phyloP scores from a whole-genome alignment of 2,113 vertebrate species.

The Cynoglossus semilaevis region DNA sequence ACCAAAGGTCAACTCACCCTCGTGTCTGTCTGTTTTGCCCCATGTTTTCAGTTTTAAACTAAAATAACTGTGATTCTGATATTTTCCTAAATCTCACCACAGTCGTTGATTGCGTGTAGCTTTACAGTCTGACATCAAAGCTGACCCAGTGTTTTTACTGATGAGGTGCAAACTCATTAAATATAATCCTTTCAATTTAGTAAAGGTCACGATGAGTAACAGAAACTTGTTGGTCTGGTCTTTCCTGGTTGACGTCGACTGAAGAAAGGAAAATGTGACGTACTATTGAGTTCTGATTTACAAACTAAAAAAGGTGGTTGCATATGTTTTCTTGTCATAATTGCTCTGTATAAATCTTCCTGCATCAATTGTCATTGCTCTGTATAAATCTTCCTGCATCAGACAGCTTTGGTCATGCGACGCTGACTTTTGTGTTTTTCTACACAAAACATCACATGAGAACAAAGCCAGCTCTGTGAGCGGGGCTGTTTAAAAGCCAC shows the following conservation, averaged over 20 bases:
- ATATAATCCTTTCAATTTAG: slow-evolving; percentile 7
- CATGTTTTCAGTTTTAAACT: too few relatives aligned
- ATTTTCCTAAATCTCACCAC: neutral
- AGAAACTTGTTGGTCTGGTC: slow-evolving; percentile 51
- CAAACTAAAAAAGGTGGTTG: neutral
- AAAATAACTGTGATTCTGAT: too few relatives aligned
- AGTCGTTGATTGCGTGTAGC: neutral
- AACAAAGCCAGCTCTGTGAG: slow-evolving; percentile 29
- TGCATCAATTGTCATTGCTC: too few relatives aligned
- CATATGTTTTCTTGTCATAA: neutral
- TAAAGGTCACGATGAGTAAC: neutral
- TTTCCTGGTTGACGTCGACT: slow-evolving; percentile 24
- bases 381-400: slow-evolving; percentile 3
- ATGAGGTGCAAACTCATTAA: slow-evolving; percentile 1
- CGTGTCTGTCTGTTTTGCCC: too few relatives aligned
- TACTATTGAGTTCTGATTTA: neutral
- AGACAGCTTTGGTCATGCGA: slow-evolving; percentile 2
- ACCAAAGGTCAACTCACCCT: too few relatives aligned
- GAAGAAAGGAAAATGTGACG: neutral
- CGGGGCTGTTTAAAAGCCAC: neutral
- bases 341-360: slow-evolving; percentile 3
- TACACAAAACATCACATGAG: slow-evolving; percentile 21
- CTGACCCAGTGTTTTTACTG: slow-evolving; percentile 3
- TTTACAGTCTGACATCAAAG: neutral
- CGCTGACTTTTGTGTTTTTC: slow-evolving; percentile 3